Percentiles rank a stretch among this genome's conserved stretches.
Evolutionary conservation across 2,113 vertebrate genomes (phyloP).

Genomic region (Phalacrocorax pelagicus): DNA sequence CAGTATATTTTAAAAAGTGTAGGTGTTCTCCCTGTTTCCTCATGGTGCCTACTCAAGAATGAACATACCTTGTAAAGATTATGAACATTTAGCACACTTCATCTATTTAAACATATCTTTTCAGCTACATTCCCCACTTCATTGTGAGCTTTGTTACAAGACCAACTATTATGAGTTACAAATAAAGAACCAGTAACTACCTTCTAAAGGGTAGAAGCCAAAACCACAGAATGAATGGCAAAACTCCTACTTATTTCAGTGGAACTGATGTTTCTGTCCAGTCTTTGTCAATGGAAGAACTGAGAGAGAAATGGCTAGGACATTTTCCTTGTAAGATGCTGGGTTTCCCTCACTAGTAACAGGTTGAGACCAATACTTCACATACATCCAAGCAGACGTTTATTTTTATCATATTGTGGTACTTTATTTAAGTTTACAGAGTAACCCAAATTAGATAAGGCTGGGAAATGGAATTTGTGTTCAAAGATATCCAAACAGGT

Average conservation of each 20-base stretch:
- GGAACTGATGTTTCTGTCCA: neutral
- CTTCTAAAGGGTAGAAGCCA: neutral
- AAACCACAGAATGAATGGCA: neutral
- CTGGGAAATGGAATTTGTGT: neutral
- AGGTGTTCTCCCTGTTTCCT: neutral
- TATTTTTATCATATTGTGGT: neutral
- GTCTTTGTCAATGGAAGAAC: neutral
- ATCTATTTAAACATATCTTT: neutral
- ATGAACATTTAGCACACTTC: neutral
- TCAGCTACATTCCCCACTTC: neutral
- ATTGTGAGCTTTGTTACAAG: neutral
- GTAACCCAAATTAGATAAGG: neutral
- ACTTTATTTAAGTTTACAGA: neutral
- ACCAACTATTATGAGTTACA: neutral
- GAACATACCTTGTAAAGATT: neutral
- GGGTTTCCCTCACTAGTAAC: neutral
- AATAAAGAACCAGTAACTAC: neutral
- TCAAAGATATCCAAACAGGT: neutral
- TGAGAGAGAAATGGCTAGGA: neutral
- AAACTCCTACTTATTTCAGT: neutral
- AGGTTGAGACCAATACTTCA: neutral
- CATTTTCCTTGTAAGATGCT: neutral
- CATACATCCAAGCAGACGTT: neutral
- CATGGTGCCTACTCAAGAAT: neutral
- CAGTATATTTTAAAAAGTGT: neutral